Evolutionary conservation across 2,888 invertebrate genomes (phyloP), one percentile per base, ranked within the genome.

Genomic region (Cyrtodaria siliqua): DNA sequence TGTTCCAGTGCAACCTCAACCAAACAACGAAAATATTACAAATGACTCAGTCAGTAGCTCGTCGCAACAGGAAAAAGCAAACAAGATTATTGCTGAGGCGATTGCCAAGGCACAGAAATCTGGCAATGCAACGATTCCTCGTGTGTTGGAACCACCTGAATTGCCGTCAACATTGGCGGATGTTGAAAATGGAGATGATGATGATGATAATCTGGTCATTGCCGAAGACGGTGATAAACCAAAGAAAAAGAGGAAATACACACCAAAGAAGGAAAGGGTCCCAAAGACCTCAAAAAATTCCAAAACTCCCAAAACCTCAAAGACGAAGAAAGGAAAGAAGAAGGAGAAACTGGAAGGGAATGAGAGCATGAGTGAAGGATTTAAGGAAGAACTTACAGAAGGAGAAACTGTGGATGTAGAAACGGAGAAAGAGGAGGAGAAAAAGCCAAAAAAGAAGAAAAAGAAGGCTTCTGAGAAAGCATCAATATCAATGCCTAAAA

Each of bases 21-120:
- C 53, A 47, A 38, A 61, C 47, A 55, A 68, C 61, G 63, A 62
- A 57, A 53, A 44, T n/a, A 57, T 24, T 26, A 57, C 44, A 20
- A 26, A 14, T 2, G 57, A 57, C 2, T 40, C 0, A 53, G 64
- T 56, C 26, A 44, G 56, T 12, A 44, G 59, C 42, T 14, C 57
- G 16, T 55, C 38, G 40, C 71, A 82, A 33, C 89, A 89, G 61
- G 87, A 89, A 56, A 89, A 89, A 40, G 87, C 89, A 0, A 86
- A 89, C 73, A 82, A 86, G 53, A 89, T 90, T 18, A 87, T 88
- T 26, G 85, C 87, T 20, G 88, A 89, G 73, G 89, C 89, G 20
- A 86, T 90, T 12, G 90, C 87, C 1, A 87, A 88, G 49, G 89
- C 90, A 3, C 86, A 89, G 64, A 78, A 75, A 50, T 85, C 87